Evolutionary conservation across 2,888 invertebrate species (phyloP).

Genomic region (Syrphus vitripennis): DNA sequence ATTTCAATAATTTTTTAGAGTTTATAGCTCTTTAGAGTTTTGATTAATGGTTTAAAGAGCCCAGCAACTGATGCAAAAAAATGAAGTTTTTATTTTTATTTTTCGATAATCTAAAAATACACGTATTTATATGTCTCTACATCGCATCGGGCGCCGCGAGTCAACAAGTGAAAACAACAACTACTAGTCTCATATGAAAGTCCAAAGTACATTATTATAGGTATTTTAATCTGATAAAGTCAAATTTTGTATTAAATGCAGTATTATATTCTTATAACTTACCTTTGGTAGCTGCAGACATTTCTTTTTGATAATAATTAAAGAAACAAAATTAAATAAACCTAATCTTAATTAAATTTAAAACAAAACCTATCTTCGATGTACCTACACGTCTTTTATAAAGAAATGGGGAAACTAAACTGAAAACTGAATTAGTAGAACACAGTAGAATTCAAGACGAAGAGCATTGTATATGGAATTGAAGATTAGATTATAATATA

Average conservation of each 20-base stretch:
- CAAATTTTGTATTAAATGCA: not conserved
- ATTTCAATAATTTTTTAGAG: not conserved
- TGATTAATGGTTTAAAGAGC: not conserved
- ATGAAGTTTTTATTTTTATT: not conserved
- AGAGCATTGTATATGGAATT: too few relatives aligned
- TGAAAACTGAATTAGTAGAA: not conserved
- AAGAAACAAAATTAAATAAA: not conserved
- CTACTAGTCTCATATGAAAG: slow-evolving; percentile 32
- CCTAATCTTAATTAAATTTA: not conserved
- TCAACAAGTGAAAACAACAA: slow-evolving; percentile 50
- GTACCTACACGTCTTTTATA: not conserved
- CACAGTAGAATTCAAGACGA: too few relatives aligned
- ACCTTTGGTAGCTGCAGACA: slow-evolving; percentile 79
- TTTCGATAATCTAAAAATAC: slow-evolving; percentile 28
- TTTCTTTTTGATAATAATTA: slow-evolving; percentile 49
- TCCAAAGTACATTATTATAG: slow-evolving; percentile 72
- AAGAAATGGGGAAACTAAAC: not conserved
- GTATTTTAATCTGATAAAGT: not conserved
- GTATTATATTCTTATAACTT: slow-evolving; percentile 1
- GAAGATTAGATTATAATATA: too few relatives aligned
- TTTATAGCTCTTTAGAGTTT: not conserved
- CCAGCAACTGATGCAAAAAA: not conserved
- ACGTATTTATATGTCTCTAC: slow-evolving; percentile 6
- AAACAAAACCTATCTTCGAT: not conserved
- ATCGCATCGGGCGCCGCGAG: not conserved